These are phyloP conservation scores for Acrocyrtus sp. DNA, from an alignment of 2,888 invertebrate genomes.

Conservation along the genomic window DNA sequence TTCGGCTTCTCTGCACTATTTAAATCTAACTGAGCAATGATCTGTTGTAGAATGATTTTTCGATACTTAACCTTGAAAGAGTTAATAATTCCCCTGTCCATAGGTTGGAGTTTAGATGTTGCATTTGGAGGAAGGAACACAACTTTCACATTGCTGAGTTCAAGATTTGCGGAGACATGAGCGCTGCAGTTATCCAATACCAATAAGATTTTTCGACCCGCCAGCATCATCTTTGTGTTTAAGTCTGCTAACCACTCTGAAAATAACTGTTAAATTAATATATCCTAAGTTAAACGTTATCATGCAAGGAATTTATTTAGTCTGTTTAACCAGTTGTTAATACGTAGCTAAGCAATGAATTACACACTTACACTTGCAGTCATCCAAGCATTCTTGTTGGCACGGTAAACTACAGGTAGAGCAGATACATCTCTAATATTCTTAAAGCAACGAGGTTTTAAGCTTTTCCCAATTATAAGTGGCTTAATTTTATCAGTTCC, in stretches of 20 bases:
- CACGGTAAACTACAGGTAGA: constrained; percentile 19
- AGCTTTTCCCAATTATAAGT: constrained; percentile 45
- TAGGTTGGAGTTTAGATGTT: constrained; percentile 44
- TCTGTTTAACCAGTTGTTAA: background rate
- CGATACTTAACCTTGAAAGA: constrained; percentile 42
- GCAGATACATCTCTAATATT: constrained; percentile 1
- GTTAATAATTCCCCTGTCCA: constrained; percentile 50
- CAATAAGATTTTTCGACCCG: constrained; percentile 38
- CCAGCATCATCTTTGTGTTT: constrained; percentile 19
- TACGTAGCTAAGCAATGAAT: too few relatives aligned
- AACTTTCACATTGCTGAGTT: background rate
- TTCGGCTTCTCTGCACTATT: background rate
- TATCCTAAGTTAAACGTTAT: background rate
- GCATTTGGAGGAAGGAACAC: constrained; percentile 44
- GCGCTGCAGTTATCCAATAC: constrained; percentile 47
- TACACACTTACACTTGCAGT: constrained; percentile 10
- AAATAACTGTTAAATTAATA: constrained; percentile 25
- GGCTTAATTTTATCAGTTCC: constrained; percentile 49
- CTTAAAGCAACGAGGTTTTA: constrained; percentile 29
- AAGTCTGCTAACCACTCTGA: constrained; percentile 33
- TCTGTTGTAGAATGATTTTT: constrained; percentile 12
- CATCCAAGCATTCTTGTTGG: constrained; percentile 40
- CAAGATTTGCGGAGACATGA: constrained; percentile 18
- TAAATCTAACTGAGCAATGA: constrained; percentile 10
- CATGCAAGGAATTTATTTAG: background rate